Conservation (phyloP, 2,888 invertebrate species). For the Ochlodes sylvanus region DNA sequence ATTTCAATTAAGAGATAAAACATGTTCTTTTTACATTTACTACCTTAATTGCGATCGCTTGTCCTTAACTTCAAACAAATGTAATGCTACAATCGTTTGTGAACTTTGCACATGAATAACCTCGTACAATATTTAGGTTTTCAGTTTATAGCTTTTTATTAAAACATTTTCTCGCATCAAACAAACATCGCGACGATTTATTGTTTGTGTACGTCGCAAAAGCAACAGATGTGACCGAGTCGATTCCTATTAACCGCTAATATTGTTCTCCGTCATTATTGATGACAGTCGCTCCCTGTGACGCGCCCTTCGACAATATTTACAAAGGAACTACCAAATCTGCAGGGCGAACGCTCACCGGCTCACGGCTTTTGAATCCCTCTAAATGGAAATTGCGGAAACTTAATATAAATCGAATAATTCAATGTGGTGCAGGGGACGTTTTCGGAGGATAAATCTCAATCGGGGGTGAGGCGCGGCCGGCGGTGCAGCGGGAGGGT, state of each 20-base stretch:
- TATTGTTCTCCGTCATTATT: slow-evolving; percentile 74
- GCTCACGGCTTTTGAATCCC: slow-evolving; percentile 63
- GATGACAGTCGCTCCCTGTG: slow-evolving; percentile 63
- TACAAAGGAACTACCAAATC: slow-evolving; percentile 70
- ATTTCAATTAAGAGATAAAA: slow-evolving; percentile 52
- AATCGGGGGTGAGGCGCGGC: slow-evolving; percentile 76
- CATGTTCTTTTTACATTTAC: slow-evolving; percentile 44
- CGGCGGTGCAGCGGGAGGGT: slow-evolving; percentile 65
- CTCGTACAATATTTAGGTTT: neutral
- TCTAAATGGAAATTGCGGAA: slow-evolving; percentile 81
- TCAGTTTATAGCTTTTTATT: no score
- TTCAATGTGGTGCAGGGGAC: slow-evolving; percentile 77
- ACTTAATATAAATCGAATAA: slow-evolving; percentile 84
- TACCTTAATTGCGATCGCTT: slow-evolving; percentile 44
- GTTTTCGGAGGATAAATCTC: slow-evolving; percentile 81
- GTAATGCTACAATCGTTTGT: slow-evolving; percentile 40
- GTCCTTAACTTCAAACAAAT: slow-evolving; percentile 50
- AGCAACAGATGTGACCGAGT: slow-evolving; percentile 71
- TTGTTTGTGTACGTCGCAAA: slow-evolving; percentile 39
- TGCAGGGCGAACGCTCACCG: slow-evolving; percentile 66
- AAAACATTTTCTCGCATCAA: no score
- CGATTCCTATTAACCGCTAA: slow-evolving; percentile 65
- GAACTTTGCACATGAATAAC: slow-evolving; percentile 12
- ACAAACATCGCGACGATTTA: neutral
- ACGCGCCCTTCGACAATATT: slow-evolving; percentile 72